Percentiles rank a stretch among this genome's conserved stretches.
These are phyloP conservation scores for Hipparchia semele DNA, from an alignment of 2,888 invertebrate genomes.

Conservation along the genomic window DNA sequence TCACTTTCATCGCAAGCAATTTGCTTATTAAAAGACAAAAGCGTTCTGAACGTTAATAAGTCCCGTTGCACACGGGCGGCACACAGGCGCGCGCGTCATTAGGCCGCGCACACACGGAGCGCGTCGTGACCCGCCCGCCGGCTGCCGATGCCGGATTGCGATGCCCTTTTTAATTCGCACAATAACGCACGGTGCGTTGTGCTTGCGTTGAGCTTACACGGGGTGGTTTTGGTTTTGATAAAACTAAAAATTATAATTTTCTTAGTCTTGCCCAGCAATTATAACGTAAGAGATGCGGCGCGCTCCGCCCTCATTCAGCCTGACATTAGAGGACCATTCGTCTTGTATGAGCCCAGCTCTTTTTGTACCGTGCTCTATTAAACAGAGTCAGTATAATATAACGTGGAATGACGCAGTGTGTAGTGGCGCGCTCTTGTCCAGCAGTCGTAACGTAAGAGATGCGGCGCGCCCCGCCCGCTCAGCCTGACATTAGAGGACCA, in stretches of 20 bases:
- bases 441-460: conserved; percentile 50
- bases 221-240: conserved; percentile 28
- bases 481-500: conserved; percentile 46
- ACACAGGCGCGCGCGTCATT: conserved; percentile 40
- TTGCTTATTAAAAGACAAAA: conserved; percentile 37
- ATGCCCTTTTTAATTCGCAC: conserved; percentile 68
- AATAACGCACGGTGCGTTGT: conserved; percentile 62
- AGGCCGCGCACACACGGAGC: conserved; percentile 45
- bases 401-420: conserved; percentile 40
- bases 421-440: conserved; percentile 39
- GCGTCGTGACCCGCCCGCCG: conserved; percentile 60
- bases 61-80: conserved; percentile 24
- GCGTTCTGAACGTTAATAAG: conserved; percentile 34
- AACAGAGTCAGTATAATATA: not conserved
- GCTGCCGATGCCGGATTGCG: conserved; percentile 54
- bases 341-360: conserved; percentile 18
- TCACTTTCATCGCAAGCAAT: conserved; percentile 28
- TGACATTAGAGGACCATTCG: conserved; percentile 44
- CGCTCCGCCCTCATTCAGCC: conserved; percentile 47
- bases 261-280: conserved; percentile 37
- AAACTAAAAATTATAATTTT: too few species aligned
- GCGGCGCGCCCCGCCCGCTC: conserved; percentile 46
- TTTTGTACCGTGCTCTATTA: not conserved
- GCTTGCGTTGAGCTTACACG: conserved; percentile 41
- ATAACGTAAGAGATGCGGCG: conserved; percentile 45